Base-by-base conservation (phyloP, 2,113 vertebrate genomes). In the Pelmatolapia mariae region DNA sequence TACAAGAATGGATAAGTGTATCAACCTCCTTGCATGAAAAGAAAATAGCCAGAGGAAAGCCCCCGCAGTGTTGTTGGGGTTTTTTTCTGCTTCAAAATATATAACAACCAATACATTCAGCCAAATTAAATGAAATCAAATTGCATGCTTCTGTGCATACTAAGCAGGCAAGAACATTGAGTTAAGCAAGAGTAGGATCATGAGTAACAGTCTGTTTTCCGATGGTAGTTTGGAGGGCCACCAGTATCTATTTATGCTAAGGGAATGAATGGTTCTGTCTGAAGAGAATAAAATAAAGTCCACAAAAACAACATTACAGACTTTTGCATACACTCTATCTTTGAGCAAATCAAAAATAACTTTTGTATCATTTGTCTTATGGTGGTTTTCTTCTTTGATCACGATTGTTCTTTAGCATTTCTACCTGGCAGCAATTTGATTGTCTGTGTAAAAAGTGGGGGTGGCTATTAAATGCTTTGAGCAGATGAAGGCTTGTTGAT, bases 401-500 rank as follows among this genome's bases (percentile, higher is more conserved):
- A 31, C 66, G 24, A n/a, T 73, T 79, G 38, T 88, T 29, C 2
- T 81, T 86, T 59, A 38, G 36, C 5, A 1, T 86, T 40, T 56
- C 29, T 89, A 92, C 73, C 85, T 88, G 53, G 43, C 24, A 18
- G 47, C 7, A 5, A 68, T 71, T 24, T 80, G 36, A 83, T 16
- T 84, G 45, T 91, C 57, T 66, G 47, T 80, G 56, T 85, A 26
- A 54, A 19, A 87, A 82, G 82, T 83, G 45, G 61, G 36, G 56
- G 63, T 73, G 83, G 85, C 82, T 89, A 80, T 94, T 88, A 92
- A 91, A 92, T 1, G n/a, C 66, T 50, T 24, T 85, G 88, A 89
- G 90, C 85, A 86, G 85, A 88, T 89, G 88, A 92, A 81, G 87
- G 85, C 87, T 92, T 93, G 87, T 89, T 89, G 83, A 89, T 91